Evolutionary conservation across 2,888 invertebrate species (phyloP), one percentile per base, ranked within the genome.

Genomic region (Biston stratarius): DNA sequence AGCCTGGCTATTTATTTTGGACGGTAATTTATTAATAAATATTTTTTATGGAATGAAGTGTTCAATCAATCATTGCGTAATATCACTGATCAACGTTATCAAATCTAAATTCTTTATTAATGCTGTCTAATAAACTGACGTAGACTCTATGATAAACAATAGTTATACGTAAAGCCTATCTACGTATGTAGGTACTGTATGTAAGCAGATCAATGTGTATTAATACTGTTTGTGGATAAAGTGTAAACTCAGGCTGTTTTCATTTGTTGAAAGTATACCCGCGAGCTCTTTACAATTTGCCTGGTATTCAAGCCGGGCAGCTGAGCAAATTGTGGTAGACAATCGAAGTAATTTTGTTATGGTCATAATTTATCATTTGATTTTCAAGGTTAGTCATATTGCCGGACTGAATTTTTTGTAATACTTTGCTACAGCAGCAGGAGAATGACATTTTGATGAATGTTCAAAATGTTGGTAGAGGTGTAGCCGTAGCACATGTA

Each of bases 281-380:
- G 79, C 48, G 61, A 40, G 55, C 59, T 44, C 40, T 57, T 52
- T 52, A 49, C 53, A 61, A 61, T 49, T 56, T 44, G 36, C 56
- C 65, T 61, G 34, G 62, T 64, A 79, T 78, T 80, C 71, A 71
- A 66, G 59, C 64, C 68, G 68, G 83, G 81, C 91, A 91, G 84
- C 90, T 92, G 91, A 76, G 76, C 83, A 91, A 90, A 92, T 78
- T 60, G 85, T 81, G 72, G n/a, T 33, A 73, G 85, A 87, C 88
- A 89, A 88, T 88, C 78, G 80, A 75, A 78, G 74, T 84, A 84
- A 86, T 86, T 82, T 79, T 82, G 83, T 77, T 80, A 79, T 81
- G 74, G 69, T 67, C 76, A 71, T 78, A 59, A 59, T 49, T 49
- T 59, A 74, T 70, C 74, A 75, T 78, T 76, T 74, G 67, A 75